phyloP scores from a whole-genome alignment of 2,113 vertebrate species.

The Hyla sarda region DNA sequence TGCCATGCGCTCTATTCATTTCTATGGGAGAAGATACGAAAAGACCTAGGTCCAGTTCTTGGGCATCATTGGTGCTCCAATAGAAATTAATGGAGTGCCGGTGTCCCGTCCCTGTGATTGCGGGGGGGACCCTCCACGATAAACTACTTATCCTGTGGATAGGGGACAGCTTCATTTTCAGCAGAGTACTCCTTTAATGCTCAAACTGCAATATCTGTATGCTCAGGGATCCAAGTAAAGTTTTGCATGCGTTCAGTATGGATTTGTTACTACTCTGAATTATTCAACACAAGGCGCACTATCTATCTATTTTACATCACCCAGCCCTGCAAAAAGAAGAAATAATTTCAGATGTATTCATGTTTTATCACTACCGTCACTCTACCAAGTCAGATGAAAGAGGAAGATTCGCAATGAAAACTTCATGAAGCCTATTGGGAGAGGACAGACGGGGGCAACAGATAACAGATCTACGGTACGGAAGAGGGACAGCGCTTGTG shows the following conservation, averaged over 20 bases:
- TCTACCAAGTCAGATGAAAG: slow-evolving; percentile 9
- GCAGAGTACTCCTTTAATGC: background rate
- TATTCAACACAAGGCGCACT: background rate
- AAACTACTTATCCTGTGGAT: no score
- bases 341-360: slow-evolving; percentile 8
- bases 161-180: no score
- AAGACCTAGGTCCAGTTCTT: no score
- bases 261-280: background rate
- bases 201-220: background rate
- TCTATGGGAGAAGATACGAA: no score
- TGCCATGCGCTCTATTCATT: no score
- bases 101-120: no score
- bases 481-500: background rate
- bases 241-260: background rate
- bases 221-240: background rate
- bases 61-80: no score
- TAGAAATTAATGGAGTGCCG: no score
- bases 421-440: slow-evolving; percentile 4
- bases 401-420: slow-evolving; percentile 5
- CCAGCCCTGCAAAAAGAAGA: background rate
- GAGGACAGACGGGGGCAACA: slow-evolving; percentile 1
- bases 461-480: background rate
- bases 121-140: no score
- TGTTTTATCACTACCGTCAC: slow-evolving; percentile 7
- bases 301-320: slow-evolving; percentile 22